Evolutionary conservation across 1,140 invertebrate species (phyloP), one percentile per base, ranked within the genome.

Genomic region (Drosophila kikkawai): DNA sequence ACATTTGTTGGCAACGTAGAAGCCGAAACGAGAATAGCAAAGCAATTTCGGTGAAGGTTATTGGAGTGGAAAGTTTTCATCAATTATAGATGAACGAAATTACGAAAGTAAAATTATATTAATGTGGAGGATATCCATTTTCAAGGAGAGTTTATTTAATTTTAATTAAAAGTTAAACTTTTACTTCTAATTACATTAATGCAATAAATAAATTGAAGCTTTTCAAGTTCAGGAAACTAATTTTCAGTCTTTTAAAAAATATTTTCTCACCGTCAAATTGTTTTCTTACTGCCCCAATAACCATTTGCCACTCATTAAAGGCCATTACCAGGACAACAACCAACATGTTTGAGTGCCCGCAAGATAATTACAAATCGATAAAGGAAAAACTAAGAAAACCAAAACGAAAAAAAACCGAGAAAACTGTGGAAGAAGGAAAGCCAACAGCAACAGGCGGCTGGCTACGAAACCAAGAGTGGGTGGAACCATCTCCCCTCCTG

Each of bases 301-400:
- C 53, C 44, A 75, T 59, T 66, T 39, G 42, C 36, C 56, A 79
- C 48, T 65, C 64, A 82, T 70, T 79, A 55, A 45, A 65, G 26
- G 9, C 64, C 34, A 76, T 80, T 76, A 81, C 51, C 26, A 57
- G 36, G 29, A 47, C 37, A 57, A 51, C 34, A 66, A 17, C n/a
- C 22, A 50, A 13, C 15, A 58, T 44, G 55, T 67, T 58, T 47
- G 48, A 68, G 58, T 36, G 45, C 13, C 63, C 15, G 56, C 56
- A 56, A 74, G 67, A 80, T 88, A 87, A 88, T 88, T 78, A 74
- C 57, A 79, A 90, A 88, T 90, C 84, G 53, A 81, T 84, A 80
- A 80, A 39, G 11, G 22, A 12, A 36, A 67, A 48, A 48, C 47
- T 34, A 37, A 37, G 17, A n/a, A 29, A 50, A 29, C n/a, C 13